These are phyloP conservation scores for Uropetala carovei DNA, from an alignment of 2,888 invertebrate species.

Conservation along the genomic window DNA sequence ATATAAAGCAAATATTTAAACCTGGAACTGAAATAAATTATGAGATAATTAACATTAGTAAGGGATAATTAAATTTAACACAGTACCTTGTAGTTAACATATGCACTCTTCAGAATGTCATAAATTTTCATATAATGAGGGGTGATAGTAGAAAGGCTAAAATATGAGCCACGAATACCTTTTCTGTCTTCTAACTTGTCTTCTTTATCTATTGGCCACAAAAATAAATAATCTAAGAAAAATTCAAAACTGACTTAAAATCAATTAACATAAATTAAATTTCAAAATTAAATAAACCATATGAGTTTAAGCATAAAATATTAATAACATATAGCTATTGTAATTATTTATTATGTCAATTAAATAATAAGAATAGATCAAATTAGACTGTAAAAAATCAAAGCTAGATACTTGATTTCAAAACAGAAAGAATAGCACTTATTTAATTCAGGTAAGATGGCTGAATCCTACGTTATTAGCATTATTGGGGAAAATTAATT, in stretches of 20 bases:
- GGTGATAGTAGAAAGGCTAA: conserved; percentile 75
- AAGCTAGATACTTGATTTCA: no score
- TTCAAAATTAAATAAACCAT: background rate
- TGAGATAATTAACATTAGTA: conserved; percentile 51
- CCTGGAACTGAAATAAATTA: background rate
- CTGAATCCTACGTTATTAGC: background rate
- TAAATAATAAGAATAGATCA: no score
- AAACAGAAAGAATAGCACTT: no score
- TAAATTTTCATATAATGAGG: conserved; percentile 92
- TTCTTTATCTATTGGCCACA: conserved; percentile 69
- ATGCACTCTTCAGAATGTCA: conserved; percentile 87
- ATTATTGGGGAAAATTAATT: background rate
- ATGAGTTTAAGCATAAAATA: background rate
- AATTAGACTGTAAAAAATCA: no score
- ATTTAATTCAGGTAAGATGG: no score
- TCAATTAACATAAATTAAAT: background rate
- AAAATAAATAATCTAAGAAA: background rate
- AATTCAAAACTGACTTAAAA: background rate
- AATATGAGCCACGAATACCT: conserved; percentile 70
- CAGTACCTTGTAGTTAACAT: conserved; percentile 90
- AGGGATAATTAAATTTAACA: conserved; percentile 46
- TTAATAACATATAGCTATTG: background rate
- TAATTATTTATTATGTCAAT: background rate
- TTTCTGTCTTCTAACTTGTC: conserved; percentile 70
- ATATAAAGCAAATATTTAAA: background rate